Percentiles rank a stretch among this genome's conserved stretches.
Conservation (phyloP, 2,797 vertebrate genomes). For the Phataginus tetradactyla region DNA sequence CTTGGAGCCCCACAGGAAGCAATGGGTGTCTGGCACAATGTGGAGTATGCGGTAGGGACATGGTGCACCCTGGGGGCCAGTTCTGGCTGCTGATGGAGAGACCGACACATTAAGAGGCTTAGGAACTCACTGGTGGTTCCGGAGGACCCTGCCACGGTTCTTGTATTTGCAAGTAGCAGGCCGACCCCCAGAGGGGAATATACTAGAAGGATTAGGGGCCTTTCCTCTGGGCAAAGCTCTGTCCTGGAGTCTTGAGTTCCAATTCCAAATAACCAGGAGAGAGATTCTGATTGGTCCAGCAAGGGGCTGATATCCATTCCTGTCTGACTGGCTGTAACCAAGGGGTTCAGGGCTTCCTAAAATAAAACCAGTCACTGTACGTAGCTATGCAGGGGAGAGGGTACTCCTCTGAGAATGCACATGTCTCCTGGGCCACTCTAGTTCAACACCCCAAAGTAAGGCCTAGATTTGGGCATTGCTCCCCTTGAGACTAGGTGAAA, state of each 20-base stretch:
- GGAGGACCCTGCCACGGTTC: rapidly evolving
- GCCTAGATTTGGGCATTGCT: no score
- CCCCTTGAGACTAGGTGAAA: background rate
- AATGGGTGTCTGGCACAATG: rapidly evolving
- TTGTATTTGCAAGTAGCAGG: background rate
- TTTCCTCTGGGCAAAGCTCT: background rate
- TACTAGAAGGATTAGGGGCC: background rate
- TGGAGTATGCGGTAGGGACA: rapidly evolving
- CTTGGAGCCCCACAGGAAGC: background rate
- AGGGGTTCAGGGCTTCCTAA: background rate
- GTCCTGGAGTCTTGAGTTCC: background rate
- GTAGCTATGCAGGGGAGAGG: background rate
- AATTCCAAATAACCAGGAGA: background rate
- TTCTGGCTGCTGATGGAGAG: background rate
- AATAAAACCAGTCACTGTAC: background rate
- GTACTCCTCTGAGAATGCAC: rapidly evolving
- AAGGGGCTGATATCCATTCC: background rate
- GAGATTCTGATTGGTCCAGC: background rate
- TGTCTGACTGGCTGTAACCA: background rate
- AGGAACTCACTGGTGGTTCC: rapidly evolving
- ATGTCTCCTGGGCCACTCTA: background rate
- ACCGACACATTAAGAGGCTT: background rate
- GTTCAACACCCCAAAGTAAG: no score
- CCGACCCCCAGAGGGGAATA: no score
- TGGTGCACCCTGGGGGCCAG: background rate